These are phyloP conservation scores for Natator depressus DNA, from an alignment of 2,113 vertebrate species.

Conservation along the genomic window DNA sequence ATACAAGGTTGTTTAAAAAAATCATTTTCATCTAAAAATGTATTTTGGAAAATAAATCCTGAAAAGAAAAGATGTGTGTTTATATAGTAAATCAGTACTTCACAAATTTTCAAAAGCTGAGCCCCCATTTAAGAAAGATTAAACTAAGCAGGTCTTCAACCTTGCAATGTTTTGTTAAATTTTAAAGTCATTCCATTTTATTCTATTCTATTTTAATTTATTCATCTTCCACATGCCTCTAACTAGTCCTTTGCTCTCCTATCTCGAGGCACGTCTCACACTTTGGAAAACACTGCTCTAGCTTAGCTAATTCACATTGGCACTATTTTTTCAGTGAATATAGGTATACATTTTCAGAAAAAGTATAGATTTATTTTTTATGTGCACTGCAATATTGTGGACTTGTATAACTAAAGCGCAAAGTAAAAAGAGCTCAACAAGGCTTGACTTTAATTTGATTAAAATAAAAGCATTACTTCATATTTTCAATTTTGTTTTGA, in stretches of 20 bases:
- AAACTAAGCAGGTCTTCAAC: no score
- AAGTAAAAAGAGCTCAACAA: conserved; percentile 50
- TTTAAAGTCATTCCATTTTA: not conserved
- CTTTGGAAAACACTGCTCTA: not conserved
- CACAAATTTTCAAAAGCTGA: no score
- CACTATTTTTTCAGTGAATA: not conserved
- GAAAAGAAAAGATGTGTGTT: no score
- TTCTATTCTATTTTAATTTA: not conserved
- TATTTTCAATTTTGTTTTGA: conserved; percentile 59
- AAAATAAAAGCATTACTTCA: conserved; percentile 70
- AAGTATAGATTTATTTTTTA: not conserved
- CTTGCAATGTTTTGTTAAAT: not conserved
- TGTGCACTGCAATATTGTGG: not conserved
- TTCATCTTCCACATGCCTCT: not conserved
- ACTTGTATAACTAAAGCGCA: conserved; percentile 50
- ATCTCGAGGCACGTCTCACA: not conserved
- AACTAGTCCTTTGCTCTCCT: not conserved
- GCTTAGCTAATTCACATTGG: not conserved
- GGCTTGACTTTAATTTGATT: conserved; percentile 72
- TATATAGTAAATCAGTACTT: no score
- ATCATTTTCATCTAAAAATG: no score
- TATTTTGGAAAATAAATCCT: no score
- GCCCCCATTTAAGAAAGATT: no score
- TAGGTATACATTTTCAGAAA: not conserved
- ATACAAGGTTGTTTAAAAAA: no score